These are phyloP conservation scores for Thalassoma bifasciatum DNA, from an alignment of 2,113 vertebrate species.

Conservation along the genomic window DNA sequence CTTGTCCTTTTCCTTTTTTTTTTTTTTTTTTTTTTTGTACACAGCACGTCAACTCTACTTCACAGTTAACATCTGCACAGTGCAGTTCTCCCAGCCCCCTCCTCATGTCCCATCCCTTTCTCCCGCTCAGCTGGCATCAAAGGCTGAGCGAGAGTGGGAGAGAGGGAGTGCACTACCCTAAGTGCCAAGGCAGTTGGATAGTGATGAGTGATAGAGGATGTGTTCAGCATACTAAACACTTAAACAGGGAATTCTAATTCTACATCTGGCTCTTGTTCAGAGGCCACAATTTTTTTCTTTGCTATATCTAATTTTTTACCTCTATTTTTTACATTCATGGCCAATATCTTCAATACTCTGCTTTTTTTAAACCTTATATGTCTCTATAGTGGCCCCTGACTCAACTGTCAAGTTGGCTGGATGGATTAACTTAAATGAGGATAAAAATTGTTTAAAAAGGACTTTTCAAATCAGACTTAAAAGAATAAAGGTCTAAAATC, in stretches of 20 bases:
- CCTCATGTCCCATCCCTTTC: conserved; percentile 56
- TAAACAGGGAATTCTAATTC: conserved; percentile 60
- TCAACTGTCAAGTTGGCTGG: too few relatives aligned
- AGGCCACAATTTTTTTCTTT: conserved; percentile 31
- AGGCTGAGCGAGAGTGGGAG: conserved; percentile 37
- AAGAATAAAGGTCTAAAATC: too few relatives aligned
- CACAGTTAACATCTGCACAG: conserved; percentile 70
- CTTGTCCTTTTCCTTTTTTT: background rate
- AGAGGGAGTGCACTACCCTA: conserved; percentile 37
- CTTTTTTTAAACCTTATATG: background rate
- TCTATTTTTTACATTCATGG: background rate
- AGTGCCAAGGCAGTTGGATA: conserved; percentile 73
- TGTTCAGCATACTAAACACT: conserved; percentile 72
- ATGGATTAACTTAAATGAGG: too few relatives aligned
- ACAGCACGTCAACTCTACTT: conserved; percentile 55
- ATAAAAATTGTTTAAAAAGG: too few relatives aligned
- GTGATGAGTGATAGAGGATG: conserved; percentile 72
- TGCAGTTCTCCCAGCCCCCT: background rate
- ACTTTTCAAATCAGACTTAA: too few relatives aligned
- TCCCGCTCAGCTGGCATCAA: conserved; percentile 76
- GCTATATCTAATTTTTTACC: conserved; percentile 1
- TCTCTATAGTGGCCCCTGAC: background rate
- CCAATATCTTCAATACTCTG: background rate
- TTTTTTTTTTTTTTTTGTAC: conserved; percentile 42
- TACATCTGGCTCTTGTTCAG: conserved; percentile 67